Conservation (phyloP, 2,113 vertebrate genomes). For the Nipponia nippon region DNA sequence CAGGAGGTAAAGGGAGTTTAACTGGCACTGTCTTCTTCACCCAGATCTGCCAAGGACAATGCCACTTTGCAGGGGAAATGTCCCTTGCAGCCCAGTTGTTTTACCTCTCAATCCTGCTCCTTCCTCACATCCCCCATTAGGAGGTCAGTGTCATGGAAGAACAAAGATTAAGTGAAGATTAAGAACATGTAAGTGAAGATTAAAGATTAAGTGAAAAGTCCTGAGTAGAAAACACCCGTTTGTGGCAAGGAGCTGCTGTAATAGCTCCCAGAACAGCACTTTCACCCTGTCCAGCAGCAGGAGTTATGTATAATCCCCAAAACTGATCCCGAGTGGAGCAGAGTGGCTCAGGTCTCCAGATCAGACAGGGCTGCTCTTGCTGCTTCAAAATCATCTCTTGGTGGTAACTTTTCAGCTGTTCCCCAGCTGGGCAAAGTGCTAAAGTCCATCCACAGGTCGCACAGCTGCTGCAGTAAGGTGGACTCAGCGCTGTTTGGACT, state of each 20-base stretch:
- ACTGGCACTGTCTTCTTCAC: background rate
- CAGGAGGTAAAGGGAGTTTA: background rate
- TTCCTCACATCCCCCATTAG: background rate
- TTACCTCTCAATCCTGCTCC: background rate
- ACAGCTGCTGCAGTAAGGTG: background rate
- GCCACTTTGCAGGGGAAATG: background rate
- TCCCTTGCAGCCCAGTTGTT: background rate
- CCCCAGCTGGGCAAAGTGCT: background rate
- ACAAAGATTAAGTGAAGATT: background rate
- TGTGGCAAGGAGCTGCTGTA: background rate
- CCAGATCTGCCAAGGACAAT: background rate
- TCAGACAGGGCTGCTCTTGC: background rate
- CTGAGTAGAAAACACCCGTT: rapidly evolving
- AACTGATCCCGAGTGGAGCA: background rate
- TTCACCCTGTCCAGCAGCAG: background rate
- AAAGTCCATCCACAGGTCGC: background rate
- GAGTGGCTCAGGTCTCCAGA: background rate
- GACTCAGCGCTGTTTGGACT: rapidly evolving
- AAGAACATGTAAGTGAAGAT: background rate
- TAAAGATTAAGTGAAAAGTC: background rate
- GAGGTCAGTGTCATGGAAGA: background rate
- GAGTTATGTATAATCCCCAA: background rate
- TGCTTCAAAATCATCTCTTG: background rate
- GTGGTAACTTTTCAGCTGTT: background rate
- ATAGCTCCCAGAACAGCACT: background rate